These are phyloP conservation scores for Neodontobutis hainanensis DNA, from an alignment of 2,113 vertebrate species.

Conservation along the genomic window DNA sequence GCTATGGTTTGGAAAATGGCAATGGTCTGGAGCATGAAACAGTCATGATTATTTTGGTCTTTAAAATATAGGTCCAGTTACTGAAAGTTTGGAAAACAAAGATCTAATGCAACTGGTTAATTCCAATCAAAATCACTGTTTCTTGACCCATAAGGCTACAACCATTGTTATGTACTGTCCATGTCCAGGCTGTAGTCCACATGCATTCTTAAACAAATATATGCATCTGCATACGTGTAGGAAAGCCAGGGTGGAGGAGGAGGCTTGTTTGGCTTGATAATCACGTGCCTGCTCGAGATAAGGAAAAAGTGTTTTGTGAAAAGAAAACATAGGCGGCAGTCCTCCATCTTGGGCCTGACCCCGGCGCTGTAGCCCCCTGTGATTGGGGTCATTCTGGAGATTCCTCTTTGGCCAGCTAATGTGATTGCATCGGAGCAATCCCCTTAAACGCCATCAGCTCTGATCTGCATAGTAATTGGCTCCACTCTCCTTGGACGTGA, in stretches of 20 bases:
- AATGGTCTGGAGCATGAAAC: no score
- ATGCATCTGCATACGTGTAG: slow-evolving; percentile 52
- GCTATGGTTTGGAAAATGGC: no score
- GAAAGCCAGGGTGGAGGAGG: slow-evolving; percentile 35
- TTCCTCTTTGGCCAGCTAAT: slow-evolving; percentile 94
- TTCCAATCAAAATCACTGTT: neutral
- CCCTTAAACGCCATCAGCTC: slow-evolving; percentile 94
- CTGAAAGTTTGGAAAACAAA: no score
- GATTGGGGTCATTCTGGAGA: slow-evolving; percentile 92
- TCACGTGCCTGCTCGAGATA: slow-evolving; percentile 74
- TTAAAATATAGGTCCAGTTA: no score
- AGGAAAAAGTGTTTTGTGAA: slow-evolving; percentile 78
- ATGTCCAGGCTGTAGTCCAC: slow-evolving; percentile 29
- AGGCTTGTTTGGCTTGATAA: slow-evolving; percentile 78
- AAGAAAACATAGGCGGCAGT: slow-evolving; percentile 75
- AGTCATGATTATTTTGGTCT: no score
- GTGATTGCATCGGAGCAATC: slow-evolving; percentile 98
- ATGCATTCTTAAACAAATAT: slow-evolving; percentile 37
- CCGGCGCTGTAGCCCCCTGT: slow-evolving; percentile 81
- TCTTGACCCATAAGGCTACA: slow-evolving; percentile 22
- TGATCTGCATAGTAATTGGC: slow-evolving; percentile 99
- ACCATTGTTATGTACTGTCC: neutral
- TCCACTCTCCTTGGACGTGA: slow-evolving; percentile 91
- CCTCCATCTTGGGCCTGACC: slow-evolving; percentile 68
- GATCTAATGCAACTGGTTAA: neutral